phyloP scores from a whole-genome alignment of 2,888 invertebrate species.

The Drosophila pullipes region DNA sequence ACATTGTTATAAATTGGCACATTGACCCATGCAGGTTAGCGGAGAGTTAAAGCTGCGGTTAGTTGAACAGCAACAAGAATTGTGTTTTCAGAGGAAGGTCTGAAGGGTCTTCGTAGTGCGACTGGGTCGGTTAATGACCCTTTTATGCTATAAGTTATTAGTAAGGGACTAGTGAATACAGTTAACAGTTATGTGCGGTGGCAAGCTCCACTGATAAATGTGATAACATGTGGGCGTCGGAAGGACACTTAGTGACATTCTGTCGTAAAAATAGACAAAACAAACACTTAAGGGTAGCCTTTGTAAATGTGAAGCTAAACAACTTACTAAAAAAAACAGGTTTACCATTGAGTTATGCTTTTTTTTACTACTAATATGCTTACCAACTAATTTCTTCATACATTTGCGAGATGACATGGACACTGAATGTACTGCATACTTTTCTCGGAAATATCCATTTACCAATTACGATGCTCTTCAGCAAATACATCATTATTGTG shows the following conservation, averaged over 20 bases:
- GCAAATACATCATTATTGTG: background rate
- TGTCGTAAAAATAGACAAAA: background rate
- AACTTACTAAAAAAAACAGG: background rate
- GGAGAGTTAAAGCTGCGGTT: constrained; percentile 46
- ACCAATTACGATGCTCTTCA: background rate
- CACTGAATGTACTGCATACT: background rate
- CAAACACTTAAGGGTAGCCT: background rate
- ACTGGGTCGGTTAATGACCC: constrained; percentile 48
- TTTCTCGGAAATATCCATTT: background rate
- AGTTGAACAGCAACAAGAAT: constrained; percentile 38
- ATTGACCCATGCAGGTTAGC: constrained; percentile 68
- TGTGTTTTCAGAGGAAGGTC: constrained; percentile 8
- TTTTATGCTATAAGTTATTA: constrained; percentile 48
- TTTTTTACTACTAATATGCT: background rate
- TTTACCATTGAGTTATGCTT: background rate
- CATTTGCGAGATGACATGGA: background rate
- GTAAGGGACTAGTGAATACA: constrained; percentile 38
- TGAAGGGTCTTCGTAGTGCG: background rate
- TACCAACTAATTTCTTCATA: background rate
- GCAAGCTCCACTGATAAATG: constrained; percentile 37
- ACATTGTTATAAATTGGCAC: constrained; percentile 78
- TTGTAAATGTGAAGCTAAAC: background rate
- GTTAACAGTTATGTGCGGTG: constrained; percentile 21
- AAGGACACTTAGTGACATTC: background rate
- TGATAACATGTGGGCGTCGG: constrained; percentile 14